Base-by-base conservation (phyloP, 2,888 invertebrate genomes). In the Eremobia ochroleuca region DNA sequence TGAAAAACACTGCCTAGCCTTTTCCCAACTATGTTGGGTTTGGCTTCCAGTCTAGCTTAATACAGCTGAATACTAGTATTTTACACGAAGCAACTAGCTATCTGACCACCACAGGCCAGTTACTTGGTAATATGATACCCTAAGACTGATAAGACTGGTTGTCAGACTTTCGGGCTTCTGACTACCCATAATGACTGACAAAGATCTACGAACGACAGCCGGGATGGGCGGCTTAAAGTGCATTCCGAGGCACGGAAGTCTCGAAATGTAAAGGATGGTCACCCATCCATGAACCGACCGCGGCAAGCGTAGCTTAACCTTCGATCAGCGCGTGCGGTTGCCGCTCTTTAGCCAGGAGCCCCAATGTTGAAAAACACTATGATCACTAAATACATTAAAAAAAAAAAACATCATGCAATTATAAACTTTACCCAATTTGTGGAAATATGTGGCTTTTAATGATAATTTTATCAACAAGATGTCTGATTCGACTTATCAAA, bases 401-500 rank as follows among this genome's bases (percentile, higher is more conserved):
- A 61, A 21, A 62, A 1, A 43, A 28, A 28, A 11, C 13, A 61
- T 4, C n/a, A 13, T 43, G 25, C 1, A 61, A 31, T 40, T 15
- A 5, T 46, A 28, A 25, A 40, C 4, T 31, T n/a, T 34, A 34
- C 4, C 13, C 0, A 58, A 81, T 61, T 75, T 9, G 4, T 65
- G 28, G 25, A 37, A 74, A 49, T 28, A 15, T 0, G 52, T 34
- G 15, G 31, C 5, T 18, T 73, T 65, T 6, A 28, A 15, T 25
- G 49, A 28, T 25, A 15, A 58, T 46, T 37, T 40, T 28, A 65
- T 65, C 28, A 28, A 40, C n/a, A 40, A 74, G 0, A 49, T 64
- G 55, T 34, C 40, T 34, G 40, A 81, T 43, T 75, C 11, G 21
- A n/a, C n/a, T 49, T 43, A 71, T 34, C 52, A 61, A 58, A 62